phyloP scores from a whole-genome alignment of 1,140 invertebrate species.

The Aphelenchoides avenae region DNA sequence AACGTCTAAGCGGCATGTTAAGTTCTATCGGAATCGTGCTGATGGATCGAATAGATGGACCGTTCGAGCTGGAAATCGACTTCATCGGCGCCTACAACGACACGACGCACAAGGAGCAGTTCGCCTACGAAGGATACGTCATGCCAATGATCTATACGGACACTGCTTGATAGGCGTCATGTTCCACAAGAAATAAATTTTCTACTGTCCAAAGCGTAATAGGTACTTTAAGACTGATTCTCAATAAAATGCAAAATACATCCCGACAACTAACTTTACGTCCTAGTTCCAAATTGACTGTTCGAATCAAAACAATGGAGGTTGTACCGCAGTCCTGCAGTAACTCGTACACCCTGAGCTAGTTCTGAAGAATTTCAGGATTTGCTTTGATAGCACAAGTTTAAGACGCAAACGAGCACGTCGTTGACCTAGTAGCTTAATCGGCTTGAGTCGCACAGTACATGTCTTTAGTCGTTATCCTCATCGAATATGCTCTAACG shows the following conservation, averaged over 20 bases:
- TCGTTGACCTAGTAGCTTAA: too few species aligned
- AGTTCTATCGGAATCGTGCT: conserved; percentile 51
- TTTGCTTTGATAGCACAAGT: too few species aligned
- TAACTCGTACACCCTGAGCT: too few species aligned
- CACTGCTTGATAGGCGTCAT: conserved; percentile 25
- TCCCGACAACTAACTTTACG: conserved; percentile 12
- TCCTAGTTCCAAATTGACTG: conserved; percentile 6
- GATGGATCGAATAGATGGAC: conserved; percentile 55
- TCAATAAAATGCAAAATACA: conserved; percentile 15
- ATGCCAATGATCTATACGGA: conserved; percentile 40
- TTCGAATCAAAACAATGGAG: background rate
- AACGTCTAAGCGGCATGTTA: conserved; percentile 14
- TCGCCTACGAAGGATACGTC: conserved; percentile 54
- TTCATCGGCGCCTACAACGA: conserved; percentile 54
- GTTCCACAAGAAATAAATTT: conserved; percentile 7
- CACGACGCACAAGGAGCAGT: conserved; percentile 46
- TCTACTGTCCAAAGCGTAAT: conserved; percentile 14
- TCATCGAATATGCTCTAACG: too few species aligned
- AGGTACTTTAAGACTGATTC: conserved; percentile 1
- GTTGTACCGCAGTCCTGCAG: conserved; percentile 1
- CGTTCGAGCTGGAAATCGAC: conserved; percentile 53
- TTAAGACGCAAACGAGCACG: too few species aligned
- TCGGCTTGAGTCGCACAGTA: too few species aligned
- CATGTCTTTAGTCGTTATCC: too few species aligned
- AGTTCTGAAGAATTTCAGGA: too few species aligned